Evolutionary conservation across 2,888 invertebrate species (phyloP), one percentile per base, ranked within the genome.

Genomic region (Himalopsyche anomala): DNA sequence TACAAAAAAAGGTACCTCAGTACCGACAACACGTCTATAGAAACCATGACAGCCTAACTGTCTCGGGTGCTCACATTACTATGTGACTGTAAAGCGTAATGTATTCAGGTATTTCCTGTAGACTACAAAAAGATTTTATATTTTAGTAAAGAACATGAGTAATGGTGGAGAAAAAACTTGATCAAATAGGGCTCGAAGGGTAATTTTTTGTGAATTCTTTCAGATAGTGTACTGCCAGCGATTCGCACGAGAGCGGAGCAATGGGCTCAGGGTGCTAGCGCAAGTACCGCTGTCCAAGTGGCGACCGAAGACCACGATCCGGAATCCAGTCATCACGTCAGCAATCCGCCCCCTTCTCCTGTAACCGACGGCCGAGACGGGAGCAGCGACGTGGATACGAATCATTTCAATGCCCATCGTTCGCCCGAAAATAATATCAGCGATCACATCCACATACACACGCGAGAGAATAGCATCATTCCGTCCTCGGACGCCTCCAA

Each of bases 301-400:
- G 84, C 89, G 91, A 38, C 90, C 91, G 84, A 74, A 15, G 74
- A 74, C 36, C 74, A 74, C 8, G 74, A 74, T 15, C 90, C 91
- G 11, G 91, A 91, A 11, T 91, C 91, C 89, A 90, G 91, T 2
- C 93, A 93, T 88, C 93, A 93, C 82, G 93, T 94, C 55, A 95
- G 94, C 2, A 97, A 97, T 92, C 97, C 97, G 80, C 97, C 97
- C 15, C 97, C 97, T 6, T 97, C 96, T 42, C 97, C 97, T 0
- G 97, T 95, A 54, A 96, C 96, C 0, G 96, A 96, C 91, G 95
- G 95, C 19, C 94, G 94, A 86, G 95, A 94, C 79, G 93, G 94
- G 90, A 95, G 95, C 89, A 95, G 95, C 85, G 96, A 95, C 90
- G 94, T 94, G n/a, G 94, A 94, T 90, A 92, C 92, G 0, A 92